Conservation (phyloP, 92 coral and sea anemone genomes). For the Anthopleura xanthogrammica region DNA sequence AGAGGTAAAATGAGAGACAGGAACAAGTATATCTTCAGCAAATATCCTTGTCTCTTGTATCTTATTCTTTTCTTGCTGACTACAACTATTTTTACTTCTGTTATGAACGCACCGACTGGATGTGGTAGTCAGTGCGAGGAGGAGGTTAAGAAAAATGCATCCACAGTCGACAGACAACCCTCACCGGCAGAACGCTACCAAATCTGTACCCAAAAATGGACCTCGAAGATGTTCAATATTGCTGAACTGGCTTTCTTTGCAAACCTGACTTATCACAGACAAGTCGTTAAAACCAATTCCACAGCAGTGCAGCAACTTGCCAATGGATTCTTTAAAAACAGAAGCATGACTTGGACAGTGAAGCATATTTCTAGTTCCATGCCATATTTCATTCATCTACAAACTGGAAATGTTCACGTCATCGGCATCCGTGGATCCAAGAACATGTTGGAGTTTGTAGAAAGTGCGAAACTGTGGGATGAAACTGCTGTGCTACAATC, state of each 20-base stretch:
- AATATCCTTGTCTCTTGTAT: conserved; percentile 8
- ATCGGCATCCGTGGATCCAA: conserved; percentile 60
- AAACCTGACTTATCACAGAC: conserved; percentile 36
- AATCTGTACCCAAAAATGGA: conserved; percentile 56
- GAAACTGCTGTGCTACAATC: conserved; percentile 55
- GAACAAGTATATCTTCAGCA: conserved; percentile 23
- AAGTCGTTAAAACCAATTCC: conserved; percentile 6
- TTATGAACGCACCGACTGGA: not conserved
- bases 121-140: conserved; percentile 6
- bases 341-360: conserved; percentile 47
- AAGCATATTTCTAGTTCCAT: conserved; percentile 5
- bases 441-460: conserved; percentile 45
- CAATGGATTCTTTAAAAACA: conserved; percentile 39
- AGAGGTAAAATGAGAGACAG: conserved; percentile 43
- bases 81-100: not conserved
- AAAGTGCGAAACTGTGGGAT: conserved; percentile 58
- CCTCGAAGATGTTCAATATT: conserved; percentile 35
- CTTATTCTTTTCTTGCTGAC: conserved; percentile 9
- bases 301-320: conserved; percentile 17
- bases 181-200: conserved; percentile 28
- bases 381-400: conserved; percentile 52
- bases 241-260: conserved; percentile 65
- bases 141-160: not conserved
- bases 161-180: not conserved
- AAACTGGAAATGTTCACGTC: conserved; percentile 37